Percentiles rank a stretch among this genome's conserved stretches.
phyloP scores from a whole-genome alignment of 2,113 vertebrate genomes.

The Passer domesticus region DNA sequence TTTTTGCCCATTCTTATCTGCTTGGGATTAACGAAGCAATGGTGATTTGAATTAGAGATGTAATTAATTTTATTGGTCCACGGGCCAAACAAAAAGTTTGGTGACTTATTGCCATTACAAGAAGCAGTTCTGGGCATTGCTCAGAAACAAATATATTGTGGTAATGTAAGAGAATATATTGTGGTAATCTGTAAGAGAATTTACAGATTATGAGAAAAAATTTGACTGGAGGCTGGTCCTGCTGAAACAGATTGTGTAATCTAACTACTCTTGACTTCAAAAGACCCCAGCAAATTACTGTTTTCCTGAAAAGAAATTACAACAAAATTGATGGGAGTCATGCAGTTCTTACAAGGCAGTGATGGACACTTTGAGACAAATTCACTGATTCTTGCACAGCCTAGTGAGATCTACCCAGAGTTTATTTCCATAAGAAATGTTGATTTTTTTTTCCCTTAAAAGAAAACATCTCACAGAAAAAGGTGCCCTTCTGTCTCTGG shows the following conservation, averaged over 20 bases:
- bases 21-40: not conserved
- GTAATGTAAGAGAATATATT: not conserved
- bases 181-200: not conserved
- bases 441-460: not conserved
- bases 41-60: not conserved
- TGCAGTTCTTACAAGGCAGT: not conserved
- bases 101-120: not conserved
- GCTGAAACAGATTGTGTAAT: not conserved
- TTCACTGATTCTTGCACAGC: not conserved
- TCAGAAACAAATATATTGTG: not conserved
- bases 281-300: fast-evolving
- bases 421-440: not conserved
- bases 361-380: not conserved
- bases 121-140: not conserved
- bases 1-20: not conserved
- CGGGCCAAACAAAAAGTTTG: not conserved
- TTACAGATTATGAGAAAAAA: not conserved
- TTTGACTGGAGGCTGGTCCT: not conserved
- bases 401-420: not conserved
- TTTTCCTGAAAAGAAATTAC: not conserved
- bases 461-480: not conserved
- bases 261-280: not conserved
- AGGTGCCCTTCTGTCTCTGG: not conserved
- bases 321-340: not conserved
- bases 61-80: not conserved